These are phyloP conservation scores for Hycleus phaleratus DNA, from an alignment of 1,140 invertebrate genomes.

Conservation along the genomic window DNA sequence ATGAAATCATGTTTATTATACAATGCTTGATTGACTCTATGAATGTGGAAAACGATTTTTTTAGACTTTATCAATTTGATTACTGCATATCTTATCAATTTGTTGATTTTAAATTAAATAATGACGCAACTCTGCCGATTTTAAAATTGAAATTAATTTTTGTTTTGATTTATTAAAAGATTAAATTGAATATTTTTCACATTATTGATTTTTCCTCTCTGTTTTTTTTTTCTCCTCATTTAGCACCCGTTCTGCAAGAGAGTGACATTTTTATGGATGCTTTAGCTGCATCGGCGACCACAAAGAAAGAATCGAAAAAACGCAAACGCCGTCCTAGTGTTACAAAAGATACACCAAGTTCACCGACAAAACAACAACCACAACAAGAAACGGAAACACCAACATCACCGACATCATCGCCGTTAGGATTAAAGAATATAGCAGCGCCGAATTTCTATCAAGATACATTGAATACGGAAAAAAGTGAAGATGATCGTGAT, in stretches of 20 bases:
- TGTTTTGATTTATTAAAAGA: too few species aligned
- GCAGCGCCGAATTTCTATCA: constrained; percentile 80
- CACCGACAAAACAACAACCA: constrained; percentile 36
- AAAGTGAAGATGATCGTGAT: constrained; percentile 43
- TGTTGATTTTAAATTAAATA: too few species aligned
- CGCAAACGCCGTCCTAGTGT: constrained; percentile 62
- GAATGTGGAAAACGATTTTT: too few species aligned
- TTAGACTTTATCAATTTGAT: too few species aligned
- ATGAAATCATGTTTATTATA: too few species aligned
- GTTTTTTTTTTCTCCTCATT: constrained; percentile 39
- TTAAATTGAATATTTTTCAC: background rate
- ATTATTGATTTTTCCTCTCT: background rate
- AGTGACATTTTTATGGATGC: constrained; percentile 91
- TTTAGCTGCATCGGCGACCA: constrained; percentile 60
- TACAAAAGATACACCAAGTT: constrained; percentile 50
- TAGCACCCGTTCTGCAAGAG: constrained; percentile 72
- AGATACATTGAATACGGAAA: constrained; percentile 73
- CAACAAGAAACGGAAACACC: constrained; percentile 23
- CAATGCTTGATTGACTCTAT: too few species aligned
- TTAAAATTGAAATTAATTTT: too few species aligned
- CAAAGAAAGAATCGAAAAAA: constrained; percentile 68
- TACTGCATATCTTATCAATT: too few species aligned
- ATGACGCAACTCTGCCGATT: too few species aligned
- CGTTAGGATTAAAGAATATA: constrained; percentile 42
- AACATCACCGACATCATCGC: constrained; percentile 33